phyloP scores from a whole-genome alignment of 1,140 invertebrate species.

The Drosophila melanogaster region DNA sequence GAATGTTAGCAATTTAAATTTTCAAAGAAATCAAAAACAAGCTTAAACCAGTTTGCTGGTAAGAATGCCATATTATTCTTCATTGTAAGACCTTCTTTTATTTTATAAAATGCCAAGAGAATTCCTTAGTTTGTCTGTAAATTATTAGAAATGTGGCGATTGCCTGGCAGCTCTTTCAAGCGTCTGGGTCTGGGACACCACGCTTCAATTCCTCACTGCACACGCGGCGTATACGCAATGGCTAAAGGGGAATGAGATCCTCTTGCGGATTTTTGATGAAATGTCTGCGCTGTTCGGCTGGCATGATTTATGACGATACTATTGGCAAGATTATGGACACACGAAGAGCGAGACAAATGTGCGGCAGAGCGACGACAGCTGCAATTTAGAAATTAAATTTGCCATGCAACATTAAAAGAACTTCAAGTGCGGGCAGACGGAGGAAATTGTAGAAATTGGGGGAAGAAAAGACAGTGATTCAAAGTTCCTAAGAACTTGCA shows the following conservation, averaged over 20 bases:
- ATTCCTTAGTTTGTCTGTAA: too few species aligned
- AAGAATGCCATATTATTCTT: too few species aligned
- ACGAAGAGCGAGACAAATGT: conserved; percentile 34
- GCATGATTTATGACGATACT: conserved; percentile 69
- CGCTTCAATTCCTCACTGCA: conserved; percentile 42
- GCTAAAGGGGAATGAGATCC: not conserved
- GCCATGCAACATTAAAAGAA: conserved; percentile 78
- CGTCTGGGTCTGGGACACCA: conserved; percentile 37
- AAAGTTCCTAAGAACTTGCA: conserved; percentile 46
- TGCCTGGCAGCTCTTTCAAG: conserved; percentile 27
- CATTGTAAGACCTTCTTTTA: too few species aligned
- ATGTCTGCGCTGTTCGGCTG: conserved; percentile 47
- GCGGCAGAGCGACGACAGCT: conserved; percentile 64
- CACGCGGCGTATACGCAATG: conserved; percentile 51
- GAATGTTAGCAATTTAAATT: too few species aligned
- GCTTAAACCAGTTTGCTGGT: too few species aligned
- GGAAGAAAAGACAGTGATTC: conserved; percentile 44
- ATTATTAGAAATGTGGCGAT: not conserved
- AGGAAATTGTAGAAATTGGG: not conserved
- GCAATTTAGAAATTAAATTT: conserved; percentile 84
- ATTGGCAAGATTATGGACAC: conserved; percentile 67
- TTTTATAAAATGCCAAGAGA: too few species aligned
- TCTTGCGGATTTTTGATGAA: conserved; percentile 49
- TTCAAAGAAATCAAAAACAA: too few species aligned
- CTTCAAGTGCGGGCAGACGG: conserved; percentile 4